Evolutionary conservation across 1,140 invertebrate genomes (phyloP).

Genomic region (Gonatopus flavifemur): DNA sequence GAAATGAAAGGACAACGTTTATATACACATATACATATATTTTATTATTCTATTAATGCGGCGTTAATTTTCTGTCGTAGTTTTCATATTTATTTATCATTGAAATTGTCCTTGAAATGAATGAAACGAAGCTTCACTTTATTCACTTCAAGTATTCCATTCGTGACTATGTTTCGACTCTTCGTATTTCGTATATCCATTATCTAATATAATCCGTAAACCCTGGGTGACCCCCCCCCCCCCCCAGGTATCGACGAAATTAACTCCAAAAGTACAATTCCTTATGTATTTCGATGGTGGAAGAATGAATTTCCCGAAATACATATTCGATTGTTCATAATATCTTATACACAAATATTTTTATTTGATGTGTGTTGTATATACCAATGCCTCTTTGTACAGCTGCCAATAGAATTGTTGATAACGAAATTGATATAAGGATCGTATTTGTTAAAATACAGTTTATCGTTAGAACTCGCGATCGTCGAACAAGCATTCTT

Average conservation of each 20-base stretch:
- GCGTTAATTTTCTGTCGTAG: too few species aligned
- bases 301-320: not conserved
- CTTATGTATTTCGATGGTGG: not conserved
- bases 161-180: too few species aligned
- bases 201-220: too few species aligned
- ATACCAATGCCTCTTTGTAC: constrained; percentile 16
- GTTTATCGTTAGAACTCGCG: too few species aligned
- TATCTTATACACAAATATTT: not conserved
- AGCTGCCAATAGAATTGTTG: constrained; percentile 21
- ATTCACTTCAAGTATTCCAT: too few species aligned
- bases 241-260: not conserved
- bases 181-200: too few species aligned
- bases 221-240: too few species aligned
- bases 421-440: constrained; percentile 8
- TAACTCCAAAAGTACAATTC: not conserved
- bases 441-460: constrained; percentile 13
- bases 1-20: not conserved
- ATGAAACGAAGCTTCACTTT: too few species aligned
- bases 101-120: too few species aligned
- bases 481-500: too few species aligned
- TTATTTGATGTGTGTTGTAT: not conserved
- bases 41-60: constrained; percentile 2
- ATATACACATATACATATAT: not conserved
- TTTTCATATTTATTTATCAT: too few species aligned
- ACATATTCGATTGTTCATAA: not conserved